These are phyloP conservation scores for Idaea biselata DNA, from an alignment of 2,888 invertebrate genomes.

Conservation along the genomic window DNA sequence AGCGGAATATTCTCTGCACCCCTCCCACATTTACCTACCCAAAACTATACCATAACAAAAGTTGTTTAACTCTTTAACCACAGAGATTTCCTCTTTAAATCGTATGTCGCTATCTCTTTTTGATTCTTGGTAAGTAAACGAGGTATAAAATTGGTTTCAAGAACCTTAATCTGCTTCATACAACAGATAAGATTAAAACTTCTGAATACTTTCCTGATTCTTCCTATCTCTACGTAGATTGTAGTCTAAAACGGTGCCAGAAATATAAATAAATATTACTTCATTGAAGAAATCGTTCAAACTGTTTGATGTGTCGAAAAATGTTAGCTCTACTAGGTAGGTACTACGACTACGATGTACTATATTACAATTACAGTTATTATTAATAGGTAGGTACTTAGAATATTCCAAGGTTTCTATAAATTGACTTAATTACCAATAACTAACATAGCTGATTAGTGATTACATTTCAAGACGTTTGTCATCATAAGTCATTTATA, in stretches of 20 bases:
- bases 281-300: not conserved
- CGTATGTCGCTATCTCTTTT: no score
- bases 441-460: not conserved
- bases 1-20: no score
- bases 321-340: not conserved
- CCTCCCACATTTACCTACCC: no score
- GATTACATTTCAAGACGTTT: not conserved
- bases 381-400: not conserved
- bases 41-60: no score
- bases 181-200: not conserved
- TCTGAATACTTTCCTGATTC: not conserved
- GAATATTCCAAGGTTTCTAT: not conserved
- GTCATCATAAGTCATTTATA: not conserved
- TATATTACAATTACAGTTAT: not conserved
- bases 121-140: not conserved
- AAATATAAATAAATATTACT: not conserved
- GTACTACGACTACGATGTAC: not conserved
- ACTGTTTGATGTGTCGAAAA: not conserved
- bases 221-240: not conserved
- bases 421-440: not conserved
- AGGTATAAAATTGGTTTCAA: not conserved
- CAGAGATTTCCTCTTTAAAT: no score
- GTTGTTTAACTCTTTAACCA: no score
- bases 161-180: not conserved
- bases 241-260: not conserved